Conservation (phyloP, 2,113 vertebrate genomes). For the Nothocercus nigrocapillus region DNA sequence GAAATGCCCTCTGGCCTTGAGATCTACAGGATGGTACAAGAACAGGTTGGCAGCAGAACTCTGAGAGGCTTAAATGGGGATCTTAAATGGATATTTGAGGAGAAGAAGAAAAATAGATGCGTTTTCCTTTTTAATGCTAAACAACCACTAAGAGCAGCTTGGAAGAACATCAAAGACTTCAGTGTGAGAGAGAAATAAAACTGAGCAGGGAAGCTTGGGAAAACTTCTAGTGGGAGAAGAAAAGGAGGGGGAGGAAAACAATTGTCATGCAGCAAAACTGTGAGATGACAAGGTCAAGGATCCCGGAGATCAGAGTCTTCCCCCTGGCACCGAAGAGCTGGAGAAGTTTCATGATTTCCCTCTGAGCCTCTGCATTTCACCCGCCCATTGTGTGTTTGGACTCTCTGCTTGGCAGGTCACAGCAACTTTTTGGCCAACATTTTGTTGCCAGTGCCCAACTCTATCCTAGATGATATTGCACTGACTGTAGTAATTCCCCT, state of each 20-base stretch:
- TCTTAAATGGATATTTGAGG: neutral
- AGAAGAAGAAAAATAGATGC: neutral
- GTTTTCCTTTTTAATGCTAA: neutral
- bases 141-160: neutral
- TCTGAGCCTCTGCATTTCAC: neutral
- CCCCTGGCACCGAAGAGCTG: neutral
- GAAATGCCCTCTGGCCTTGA: neutral
- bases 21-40: neutral
- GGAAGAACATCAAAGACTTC: neutral
- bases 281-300: neutral
- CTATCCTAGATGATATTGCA: neutral
- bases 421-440: no score
- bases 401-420: neutral
- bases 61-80: neutral
- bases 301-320: neutral
- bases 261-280: neutral
- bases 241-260: neutral
- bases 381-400: neutral
- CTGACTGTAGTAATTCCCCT: neutral
- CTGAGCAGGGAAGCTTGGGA: neutral
- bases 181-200: neutral
- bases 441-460: neutral
- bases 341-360: neutral
- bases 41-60: neutral
- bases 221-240: neutral